Base-by-base conservation (phyloP, 23 tunicate species). In the Styela clava region DNA sequence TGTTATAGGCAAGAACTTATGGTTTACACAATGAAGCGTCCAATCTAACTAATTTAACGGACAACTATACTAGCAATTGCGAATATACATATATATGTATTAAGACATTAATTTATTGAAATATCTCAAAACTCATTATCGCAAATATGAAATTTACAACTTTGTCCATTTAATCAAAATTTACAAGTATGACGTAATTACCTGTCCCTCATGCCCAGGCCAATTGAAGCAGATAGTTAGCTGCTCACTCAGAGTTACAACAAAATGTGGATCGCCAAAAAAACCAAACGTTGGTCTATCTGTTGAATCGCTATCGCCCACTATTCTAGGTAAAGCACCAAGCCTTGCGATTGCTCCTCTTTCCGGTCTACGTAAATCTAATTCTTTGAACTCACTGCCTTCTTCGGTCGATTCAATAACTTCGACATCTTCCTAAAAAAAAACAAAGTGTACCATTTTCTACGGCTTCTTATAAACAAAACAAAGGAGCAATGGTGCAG, bases 211-310 rank as follows among this genome's bases (percentile, higher is more conserved):
- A 16, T 34, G 19, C 2, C 90, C 90, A n/a, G 24, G 34, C 90
- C 90, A 86, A 35, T 86, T 73, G 3, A 86, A 86, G 61, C 90
- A 86, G 56, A 86, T 27, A 16, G 85, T 73, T 20, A 82, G 62
- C 29, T 86, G 79, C 26, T 56, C 31, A 16, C 61, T 65, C 2
- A 86, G 24, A 19, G 62, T 74, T 9, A 86, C 74, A 25, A 86
- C 73, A 28, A 86, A 77, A 64, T 86, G 90, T 1, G 90, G 90
- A 33, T 86, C 90, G 19, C 85, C 90, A 25, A 78, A 61, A 20
- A 81, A 83, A 0, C 33, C 74, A 33, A 74, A 24, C 26, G 56
- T 62, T 7, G 74, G 74, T 0, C 74, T 56, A 56, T 18, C 63
- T 56, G 63, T 18, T 22, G 64, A 23, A 61, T 23, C n/a, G 64